phyloP scores from a whole-genome alignment of 2,113 vertebrate species.

The Cebidichthys violaceus region DNA sequence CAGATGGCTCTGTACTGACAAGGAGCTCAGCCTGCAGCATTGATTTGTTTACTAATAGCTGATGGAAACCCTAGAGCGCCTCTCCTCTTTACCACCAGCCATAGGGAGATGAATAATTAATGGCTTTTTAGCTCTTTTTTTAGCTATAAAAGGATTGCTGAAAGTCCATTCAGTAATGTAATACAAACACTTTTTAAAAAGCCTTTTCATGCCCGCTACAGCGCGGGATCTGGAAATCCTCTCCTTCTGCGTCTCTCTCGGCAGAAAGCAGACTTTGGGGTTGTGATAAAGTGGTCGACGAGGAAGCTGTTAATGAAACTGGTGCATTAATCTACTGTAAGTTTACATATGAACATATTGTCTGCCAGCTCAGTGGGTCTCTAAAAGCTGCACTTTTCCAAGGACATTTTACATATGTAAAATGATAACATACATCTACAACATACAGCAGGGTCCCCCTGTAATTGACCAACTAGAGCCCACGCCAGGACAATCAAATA shows the following conservation, averaged over 20 bases:
- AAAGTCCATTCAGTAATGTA: conserved; percentile 81
- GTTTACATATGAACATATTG: conserved; percentile 17
- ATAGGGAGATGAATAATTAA: conserved; percentile 84
- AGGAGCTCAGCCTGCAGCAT: conserved; percentile 81
- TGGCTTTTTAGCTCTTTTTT: conserved; percentile 82
- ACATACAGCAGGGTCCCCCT: neutral
- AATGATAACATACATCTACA: neutral
- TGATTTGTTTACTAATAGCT: conserved; percentile 89
- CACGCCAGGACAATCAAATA: neutral
- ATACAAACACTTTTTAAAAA: conserved; percentile 71
- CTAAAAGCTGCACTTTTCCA: conserved; percentile 3
- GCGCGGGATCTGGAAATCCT: conserved; percentile 58
- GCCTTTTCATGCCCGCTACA: conserved; percentile 56
- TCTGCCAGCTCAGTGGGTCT: neutral
- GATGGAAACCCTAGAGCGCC: conserved; percentile 82
- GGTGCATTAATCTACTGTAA: conserved; percentile 19
- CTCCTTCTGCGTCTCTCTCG: neutral
- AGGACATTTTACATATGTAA: neutral
- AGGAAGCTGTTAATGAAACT: neutral
- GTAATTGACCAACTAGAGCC: neutral
- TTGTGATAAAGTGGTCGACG: conserved; percentile 2
- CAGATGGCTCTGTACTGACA: conserved; percentile 78
- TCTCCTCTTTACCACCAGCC: conserved; percentile 82
- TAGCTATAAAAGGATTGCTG: conserved; percentile 82
- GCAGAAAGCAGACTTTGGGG: conserved; percentile 36